phyloP scores from a whole-genome alignment of 2,888 invertebrate genomes.

The Andricus quercusramuli region DNA sequence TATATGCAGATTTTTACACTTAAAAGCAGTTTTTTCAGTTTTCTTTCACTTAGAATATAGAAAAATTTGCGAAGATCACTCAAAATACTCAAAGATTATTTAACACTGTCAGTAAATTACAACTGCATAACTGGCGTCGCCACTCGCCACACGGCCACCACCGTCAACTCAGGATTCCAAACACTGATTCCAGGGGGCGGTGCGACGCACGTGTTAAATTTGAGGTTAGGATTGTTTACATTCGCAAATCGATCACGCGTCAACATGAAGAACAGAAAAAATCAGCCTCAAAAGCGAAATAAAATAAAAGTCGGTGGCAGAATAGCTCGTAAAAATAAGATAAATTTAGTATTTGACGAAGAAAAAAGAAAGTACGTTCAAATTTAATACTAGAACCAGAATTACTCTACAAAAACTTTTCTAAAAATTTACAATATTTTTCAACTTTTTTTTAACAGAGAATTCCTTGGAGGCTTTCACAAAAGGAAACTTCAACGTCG shows the following conservation, averaged over 20 bases:
- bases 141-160: too few relatives aligned
- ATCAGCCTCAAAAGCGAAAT: not conserved
- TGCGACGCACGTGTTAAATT: not conserved
- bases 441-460: conserved; percentile 80
- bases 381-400: not conserved
- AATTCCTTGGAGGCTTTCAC: conserved; percentile 89
- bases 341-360: conserved; percentile 32
- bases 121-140: too few relatives aligned
- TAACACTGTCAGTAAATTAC: too few relatives aligned
- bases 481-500: conserved; percentile 89
- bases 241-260: not conserved
- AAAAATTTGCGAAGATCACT: too few relatives aligned
- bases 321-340: not conserved
- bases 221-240: conserved; percentile 24
- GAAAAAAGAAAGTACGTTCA: conserved; percentile 25
- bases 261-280: conserved; percentile 3
- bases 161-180: too few relatives aligned
- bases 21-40: too few relatives aligned
- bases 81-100: too few relatives aligned
- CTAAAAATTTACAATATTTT: conserved; percentile 2
- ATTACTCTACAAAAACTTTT: not conserved
- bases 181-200: too few relatives aligned
- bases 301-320: conserved; percentile 2
- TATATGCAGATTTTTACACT: too few relatives aligned
- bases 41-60: too few relatives aligned